Evolutionary conservation across 1,140 invertebrate genomes (phyloP).

Genomic region (Triops longicaudatus): DNA sequence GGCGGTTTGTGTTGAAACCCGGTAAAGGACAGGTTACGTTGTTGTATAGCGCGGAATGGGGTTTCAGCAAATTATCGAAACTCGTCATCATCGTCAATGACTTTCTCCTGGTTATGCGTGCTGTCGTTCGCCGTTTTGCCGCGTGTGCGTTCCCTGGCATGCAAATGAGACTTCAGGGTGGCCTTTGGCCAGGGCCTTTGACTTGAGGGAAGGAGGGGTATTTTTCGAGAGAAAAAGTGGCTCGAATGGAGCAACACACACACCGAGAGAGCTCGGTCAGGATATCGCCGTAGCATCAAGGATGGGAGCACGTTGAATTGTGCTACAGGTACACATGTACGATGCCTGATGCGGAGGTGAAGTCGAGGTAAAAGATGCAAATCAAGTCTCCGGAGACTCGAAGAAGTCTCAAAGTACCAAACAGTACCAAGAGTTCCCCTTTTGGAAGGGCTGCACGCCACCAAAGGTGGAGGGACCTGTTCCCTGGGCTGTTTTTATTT

Average conservation of each 20-base stretch:
- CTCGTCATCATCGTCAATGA: slow-evolving; percentile 6
- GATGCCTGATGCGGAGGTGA: neutral
- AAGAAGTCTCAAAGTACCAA: neutral
- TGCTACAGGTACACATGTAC: slow-evolving; percentile 8
- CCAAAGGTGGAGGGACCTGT: neutral
- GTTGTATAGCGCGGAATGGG: neutral
- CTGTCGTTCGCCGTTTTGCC: neutral
- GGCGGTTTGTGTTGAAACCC: neutral
- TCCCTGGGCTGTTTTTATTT: neutral
- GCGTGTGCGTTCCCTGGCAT: slow-evolving; percentile 5
- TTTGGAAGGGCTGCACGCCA: neutral
- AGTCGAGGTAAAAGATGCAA: slow-evolving; percentile 15
- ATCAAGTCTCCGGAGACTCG: neutral
- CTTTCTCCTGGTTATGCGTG: slow-evolving; percentile 10
- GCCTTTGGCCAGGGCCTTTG: neutral
- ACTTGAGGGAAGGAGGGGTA: neutral
- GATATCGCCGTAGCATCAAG: neutral
- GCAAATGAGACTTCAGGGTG: slow-evolving; percentile 14
- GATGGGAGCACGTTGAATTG: slow-evolving; percentile 10
- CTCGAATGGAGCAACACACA: neutral
- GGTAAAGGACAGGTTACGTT: neutral
- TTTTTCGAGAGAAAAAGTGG: slow-evolving; percentile 4
- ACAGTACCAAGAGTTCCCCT: neutral
- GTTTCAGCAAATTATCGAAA: neutral
- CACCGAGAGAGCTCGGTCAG: neutral